A percentile compares a stretch with the other conserved stretches of the same genome.
Evolutionary conservation across 2,888 invertebrate species (phyloP).

Genomic region (Monopis laevigella): DNA sequence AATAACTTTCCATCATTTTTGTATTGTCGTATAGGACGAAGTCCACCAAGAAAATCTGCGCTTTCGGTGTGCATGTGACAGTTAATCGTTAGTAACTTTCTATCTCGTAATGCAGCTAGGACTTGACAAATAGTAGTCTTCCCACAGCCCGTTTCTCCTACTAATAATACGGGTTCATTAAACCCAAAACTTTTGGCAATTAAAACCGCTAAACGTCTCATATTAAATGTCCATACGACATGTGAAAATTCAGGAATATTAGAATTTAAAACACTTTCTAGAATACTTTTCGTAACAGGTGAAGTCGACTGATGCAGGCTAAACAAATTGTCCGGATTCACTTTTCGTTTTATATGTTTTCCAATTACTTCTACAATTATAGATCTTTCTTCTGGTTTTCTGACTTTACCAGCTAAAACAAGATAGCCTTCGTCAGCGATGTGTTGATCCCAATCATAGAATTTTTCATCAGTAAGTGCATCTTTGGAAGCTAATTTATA

Average conservation of each 20-base stretch:
- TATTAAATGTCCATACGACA: constrained; percentile 94
- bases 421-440: constrained; percentile 96
- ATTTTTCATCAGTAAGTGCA: constrained; percentile 60
- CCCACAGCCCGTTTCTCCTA: constrained; percentile 98
- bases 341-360: constrained; percentile 80
- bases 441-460: constrained; percentile 97
- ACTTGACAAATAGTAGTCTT: constrained; percentile 97
- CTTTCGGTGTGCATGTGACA: constrained; percentile 99
- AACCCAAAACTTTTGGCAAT: constrained; percentile 88
- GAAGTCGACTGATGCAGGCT: constrained; percentile 75
- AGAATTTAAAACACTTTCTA: constrained; percentile 71
- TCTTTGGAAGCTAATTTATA: constrained; percentile 79
- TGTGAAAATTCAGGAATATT: constrained; percentile 71
- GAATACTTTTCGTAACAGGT: constrained; percentile 75
- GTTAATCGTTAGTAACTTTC: constrained; percentile 83
- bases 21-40: constrained; percentile 85
- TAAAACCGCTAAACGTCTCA: constrained; percentile 82
- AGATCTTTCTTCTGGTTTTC: constrained; percentile 81
- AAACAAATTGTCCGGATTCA: constrained; percentile 77
- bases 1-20: constrained; percentile 76
- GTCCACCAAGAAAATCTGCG: constrained; percentile 95
- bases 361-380: constrained; percentile 83
- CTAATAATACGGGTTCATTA: constrained; percentile 92
- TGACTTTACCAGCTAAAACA: constrained; percentile 91
- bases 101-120: constrained; percentile 74